These are phyloP conservation scores for Lutraria rhynchaena DNA, from an alignment of 1,140 invertebrate genomes.

Conservation along the genomic window DNA sequence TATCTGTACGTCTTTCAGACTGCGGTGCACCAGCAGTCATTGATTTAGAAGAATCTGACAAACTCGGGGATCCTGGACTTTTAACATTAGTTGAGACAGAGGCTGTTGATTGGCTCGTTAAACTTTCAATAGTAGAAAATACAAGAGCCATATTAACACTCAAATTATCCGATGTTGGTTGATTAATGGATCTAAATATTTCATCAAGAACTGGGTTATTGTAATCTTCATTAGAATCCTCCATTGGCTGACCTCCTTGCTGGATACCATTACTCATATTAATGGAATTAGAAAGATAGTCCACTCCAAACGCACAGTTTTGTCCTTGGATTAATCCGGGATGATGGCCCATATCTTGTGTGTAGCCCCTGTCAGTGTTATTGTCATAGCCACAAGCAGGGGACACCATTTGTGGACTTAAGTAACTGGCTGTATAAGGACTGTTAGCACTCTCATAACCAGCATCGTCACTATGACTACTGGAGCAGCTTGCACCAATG, in stretches of 20 bases:
- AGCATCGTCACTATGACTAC: conserved; percentile 33
- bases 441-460: conserved; percentile 51
- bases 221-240: neutral
- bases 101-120: neutral
- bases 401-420: conserved; percentile 28
- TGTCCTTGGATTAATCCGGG: conserved; percentile 30
- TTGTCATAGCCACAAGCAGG: conserved; percentile 25
- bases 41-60: neutral
- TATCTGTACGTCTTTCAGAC: conserved; percentile 8
- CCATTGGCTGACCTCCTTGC: neutral
- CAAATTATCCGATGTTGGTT: conserved; percentile 13
- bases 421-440: conserved; percentile 26
- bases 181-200: conserved; percentile 21
- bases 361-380: conserved; percentile 9
- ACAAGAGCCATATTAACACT: conserved; percentile 40
- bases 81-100: conserved; percentile 19
- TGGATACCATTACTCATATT: neutral
- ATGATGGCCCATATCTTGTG: conserved; percentile 6
- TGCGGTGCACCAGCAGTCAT: neutral
- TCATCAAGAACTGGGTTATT: conserved; percentile 28
- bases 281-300: neutral
- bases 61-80: neutral
- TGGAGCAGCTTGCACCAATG: conserved; percentile 17
- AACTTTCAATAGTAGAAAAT: conserved; percentile 42
- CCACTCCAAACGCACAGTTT: conserved; percentile 13